phyloP scores from a whole-genome alignment of 2,797 vertebrate genomes.

The Dendrocincla fuliginosa region DNA sequence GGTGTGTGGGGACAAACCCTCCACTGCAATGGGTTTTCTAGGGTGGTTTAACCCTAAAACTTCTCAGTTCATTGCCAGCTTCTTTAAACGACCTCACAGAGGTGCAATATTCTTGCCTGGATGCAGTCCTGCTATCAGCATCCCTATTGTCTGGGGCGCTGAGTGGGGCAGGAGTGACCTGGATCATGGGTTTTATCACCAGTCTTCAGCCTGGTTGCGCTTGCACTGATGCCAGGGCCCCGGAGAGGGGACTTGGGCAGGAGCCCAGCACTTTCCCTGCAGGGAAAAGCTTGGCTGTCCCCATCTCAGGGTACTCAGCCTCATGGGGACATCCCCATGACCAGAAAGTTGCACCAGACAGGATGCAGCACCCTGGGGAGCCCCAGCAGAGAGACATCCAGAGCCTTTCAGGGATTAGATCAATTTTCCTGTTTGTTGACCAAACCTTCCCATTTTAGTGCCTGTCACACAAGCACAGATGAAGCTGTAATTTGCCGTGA shows the following conservation, averaged over 20 bases:
- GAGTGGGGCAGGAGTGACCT: neutral
- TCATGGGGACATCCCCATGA: neutral
- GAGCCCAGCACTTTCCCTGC: neutral
- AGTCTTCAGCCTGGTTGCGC: neutral
- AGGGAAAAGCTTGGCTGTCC: neutral
- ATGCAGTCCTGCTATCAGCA: neutral
- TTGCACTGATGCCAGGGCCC: neutral
- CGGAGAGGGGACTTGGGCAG: neutral
- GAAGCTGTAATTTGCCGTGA: neutral
- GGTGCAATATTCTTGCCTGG: neutral
- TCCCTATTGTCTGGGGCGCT: rapidly evolving
- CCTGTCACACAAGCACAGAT: neutral
- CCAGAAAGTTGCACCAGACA: rapidly evolving
- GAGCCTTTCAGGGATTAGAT: neutral
- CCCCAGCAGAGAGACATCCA: neutral
- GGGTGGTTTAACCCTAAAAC: neutral
- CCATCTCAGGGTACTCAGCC: neutral
- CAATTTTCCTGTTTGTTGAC: neutral
- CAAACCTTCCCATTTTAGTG: neutral
- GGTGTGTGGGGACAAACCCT: rapidly evolving
- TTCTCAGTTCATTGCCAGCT: neutral
- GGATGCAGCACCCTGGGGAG: neutral
- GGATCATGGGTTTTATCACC: neutral
- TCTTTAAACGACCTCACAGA: rapidly evolving
- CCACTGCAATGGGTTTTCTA: rapidly evolving